Base-by-base conservation (phyloP, 2,888 invertebrate genomes). In the Eupelmus urozonus region DNA sequence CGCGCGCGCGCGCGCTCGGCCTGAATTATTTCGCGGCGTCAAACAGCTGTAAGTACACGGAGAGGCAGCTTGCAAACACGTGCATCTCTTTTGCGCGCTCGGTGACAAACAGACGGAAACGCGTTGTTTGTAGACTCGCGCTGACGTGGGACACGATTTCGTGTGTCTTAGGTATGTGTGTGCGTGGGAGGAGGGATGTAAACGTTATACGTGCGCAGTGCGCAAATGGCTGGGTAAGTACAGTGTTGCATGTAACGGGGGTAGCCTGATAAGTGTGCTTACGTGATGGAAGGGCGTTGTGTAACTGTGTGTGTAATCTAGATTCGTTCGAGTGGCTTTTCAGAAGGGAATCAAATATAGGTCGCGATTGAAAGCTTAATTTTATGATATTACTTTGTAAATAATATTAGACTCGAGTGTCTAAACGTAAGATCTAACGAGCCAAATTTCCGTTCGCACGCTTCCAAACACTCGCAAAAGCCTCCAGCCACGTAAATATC, bases 21-120 rank as follows among this genome's bases (percentile, higher is more conserved):
- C 16, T 85, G 82, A 85, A 86, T 86, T 83, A 86, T 86, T 85
- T 84, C 82, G 78, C 80, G 83, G 80, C 82, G 85, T 83, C 34
- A 85, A 85, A 85, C 84, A 84, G 9, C n/a, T 81, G 82, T 82
- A 85, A 84, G 84, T 85, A 81, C 80, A 83, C 83, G 82, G 81
- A 59, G 81, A 59, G 23, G 62, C 80, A 59, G 25, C 57, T 80
- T 73, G 82, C 83, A 57, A 29, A 45, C n/a, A 66, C 29, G 18
- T 20, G 18, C 49, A 60, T 49, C 66, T 55, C 67, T 42, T 23
- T 67, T 29, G 0, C 20, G 7, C 42, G 5, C n/a, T 7, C 66
- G 20, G n/a, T 40, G 29, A 11, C 5, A 60, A 60, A 20, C 23
- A 40, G 18, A 23, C 42, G 40, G 13, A 2, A 20, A 40, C 42